Evolutionary conservation across 2,113 vertebrate genomes (phyloP), one percentile per base, ranked within the genome.

Genomic region (Dasyurus viverrinus): DNA sequence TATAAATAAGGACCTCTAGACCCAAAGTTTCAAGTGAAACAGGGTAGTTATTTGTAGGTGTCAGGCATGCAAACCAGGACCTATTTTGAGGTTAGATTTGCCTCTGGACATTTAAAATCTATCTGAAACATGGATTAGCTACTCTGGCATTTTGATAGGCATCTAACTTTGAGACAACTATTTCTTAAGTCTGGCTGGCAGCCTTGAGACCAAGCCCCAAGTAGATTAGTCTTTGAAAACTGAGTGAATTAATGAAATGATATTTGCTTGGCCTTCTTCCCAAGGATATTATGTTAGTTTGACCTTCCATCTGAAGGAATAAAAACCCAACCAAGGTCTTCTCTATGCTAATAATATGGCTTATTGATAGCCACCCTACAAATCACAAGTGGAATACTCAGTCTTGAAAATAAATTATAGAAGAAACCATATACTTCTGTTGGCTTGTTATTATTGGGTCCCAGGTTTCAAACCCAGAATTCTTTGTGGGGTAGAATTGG

Each of bases 71-170:
- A 54, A 1, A 1, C 47, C 10, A 53, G 27, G 0, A 89, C 54
- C 91, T 96, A 42, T 92, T 53, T 9, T 0, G 84, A 27, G 54
- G 46, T 91, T 22, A 53, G 52, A 55, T 0, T 84, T 84, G 68
- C 19, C 16, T 36, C 16, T 42, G 68, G n/a, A 42, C 7, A 84
- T 84, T 84, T 84, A 19, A 42, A 42, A 84, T 84, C n/a, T 84
- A 42, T 84, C 68, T 42, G 68, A 84, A 84, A 42, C 42, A 16
- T 54, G 92, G 68, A 93, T 54, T 76, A 52, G 89, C 84, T 60
- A 27, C 53, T 11, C 53, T 95, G 47, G 95, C n/a, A 42, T 93
- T 96, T 89, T 94, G 76, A 91, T 94, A 47, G 60, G 84, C 55
- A 93, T 92, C 89, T 91, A 53, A 89, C 68, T 93, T 84, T 22